Conservation (phyloP, 2,888 invertebrate genomes). For the Agapostemon virescens region DNA sequence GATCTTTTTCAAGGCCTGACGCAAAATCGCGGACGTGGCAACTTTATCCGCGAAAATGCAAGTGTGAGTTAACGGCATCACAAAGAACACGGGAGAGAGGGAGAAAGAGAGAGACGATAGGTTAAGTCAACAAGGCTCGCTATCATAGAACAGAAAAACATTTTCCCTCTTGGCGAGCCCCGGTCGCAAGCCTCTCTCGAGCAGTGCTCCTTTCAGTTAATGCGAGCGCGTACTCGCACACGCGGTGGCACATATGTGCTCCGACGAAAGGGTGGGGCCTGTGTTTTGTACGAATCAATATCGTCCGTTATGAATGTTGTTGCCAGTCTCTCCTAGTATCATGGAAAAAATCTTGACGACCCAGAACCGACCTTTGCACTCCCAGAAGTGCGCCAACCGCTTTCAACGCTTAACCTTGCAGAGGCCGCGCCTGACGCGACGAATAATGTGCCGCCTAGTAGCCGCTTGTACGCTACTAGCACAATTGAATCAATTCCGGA, state of each 20-base stretch:
- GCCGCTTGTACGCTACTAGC: too few relatives aligned
- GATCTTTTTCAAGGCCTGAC: background rate
- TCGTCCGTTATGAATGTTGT: constrained; percentile 52
- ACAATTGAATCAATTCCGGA: too few relatives aligned
- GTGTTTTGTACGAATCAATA: constrained; percentile 60
- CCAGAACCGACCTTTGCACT: constrained; percentile 37
- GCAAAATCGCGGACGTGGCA: background rate
- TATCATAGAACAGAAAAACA: constrained; percentile 51
- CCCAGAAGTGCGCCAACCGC: background rate
- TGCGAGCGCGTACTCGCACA: constrained; percentile 25
- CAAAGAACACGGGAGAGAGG: constrained; percentile 23
- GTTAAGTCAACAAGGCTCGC: constrained; percentile 47
- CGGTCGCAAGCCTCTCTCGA: constrained; percentile 45
- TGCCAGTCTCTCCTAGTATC: constrained; percentile 21
- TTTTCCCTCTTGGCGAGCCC: constrained; percentile 45
- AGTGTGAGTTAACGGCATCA: background rate
- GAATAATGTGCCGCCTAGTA: too few relatives aligned
- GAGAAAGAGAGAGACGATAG: constrained; percentile 37
- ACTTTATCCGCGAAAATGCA: background rate
- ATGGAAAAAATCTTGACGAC: constrained; percentile 55
- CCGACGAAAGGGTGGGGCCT: constrained; percentile 18
- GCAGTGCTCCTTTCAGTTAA: constrained; percentile 51
- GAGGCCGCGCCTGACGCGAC: background rate
- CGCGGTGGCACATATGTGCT: constrained; percentile 7
- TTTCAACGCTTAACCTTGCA: background rate